Evolutionary conservation across 92 coral and sea anemone genomes (phyloP), one percentile per base, ranked within the genome.

Genomic region (Phenganax subtilis): DNA sequence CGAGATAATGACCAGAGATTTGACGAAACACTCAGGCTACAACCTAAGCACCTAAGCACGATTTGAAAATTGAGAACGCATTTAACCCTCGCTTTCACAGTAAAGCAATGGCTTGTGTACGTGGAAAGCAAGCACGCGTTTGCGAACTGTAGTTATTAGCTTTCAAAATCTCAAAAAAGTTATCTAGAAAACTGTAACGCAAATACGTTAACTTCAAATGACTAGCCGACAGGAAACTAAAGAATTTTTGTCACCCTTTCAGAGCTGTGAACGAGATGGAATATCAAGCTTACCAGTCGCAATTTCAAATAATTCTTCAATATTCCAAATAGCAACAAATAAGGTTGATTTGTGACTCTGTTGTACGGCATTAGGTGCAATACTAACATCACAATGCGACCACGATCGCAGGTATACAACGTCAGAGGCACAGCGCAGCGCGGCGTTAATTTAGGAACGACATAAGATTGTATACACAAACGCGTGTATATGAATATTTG

Each of bases 161-260:
- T 66, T 11, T 29, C 29, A 12, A 37, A 53, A n/a, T 10, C 6
- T 14, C 6, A 16, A 12, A 9, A 66, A 7, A 30, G 6, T 53
- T 37, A 8, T 68, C 73, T 28, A 37, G 73, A 68, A 68, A 7
- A 30, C 53, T 68, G 53, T 53, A 27, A 68, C 16, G 73, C 12
- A 68, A 17, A 16, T 68, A 6, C 14, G 30, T 11, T 29, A 30
- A 68, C 53, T 68, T 68, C 16, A 68, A 68, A 30, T 37, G 16
- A 68, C 52, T 10, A 68, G 73, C 73, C 73, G 73, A 68, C 73
- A 68, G 73, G 73, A 68, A 68, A 68, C 73, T 68, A 0, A 37
- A 68, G 73, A 68, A 68, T 68, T 68, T 37, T 68, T 28, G 73
- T 68, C 73, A 68, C 73, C 70, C 54, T 68, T 68, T 68, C 47